These are phyloP conservation scores for Pseudococcus longispinus DNA, from an alignment of 2,888 invertebrate species.

Conservation along the genomic window DNA sequence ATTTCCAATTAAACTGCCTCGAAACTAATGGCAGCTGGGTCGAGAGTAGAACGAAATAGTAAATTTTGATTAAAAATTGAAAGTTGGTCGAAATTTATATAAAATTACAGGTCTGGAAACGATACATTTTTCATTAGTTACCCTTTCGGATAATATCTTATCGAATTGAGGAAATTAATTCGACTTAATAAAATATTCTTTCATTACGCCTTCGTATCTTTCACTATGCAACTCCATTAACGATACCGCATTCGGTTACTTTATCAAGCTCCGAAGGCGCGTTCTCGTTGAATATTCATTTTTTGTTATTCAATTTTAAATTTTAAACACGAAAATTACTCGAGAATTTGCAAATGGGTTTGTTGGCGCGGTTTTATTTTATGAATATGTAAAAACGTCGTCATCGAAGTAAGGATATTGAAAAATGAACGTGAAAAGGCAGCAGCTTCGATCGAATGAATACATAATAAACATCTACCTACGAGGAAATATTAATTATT, in stretches of 20 bases:
- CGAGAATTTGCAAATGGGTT: neutral
- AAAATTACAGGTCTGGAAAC: neutral
- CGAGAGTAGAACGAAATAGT: neutral
- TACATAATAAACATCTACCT: too few species aligned
- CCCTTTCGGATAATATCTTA: neutral
- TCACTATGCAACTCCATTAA: neutral
- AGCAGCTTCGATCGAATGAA: too few species aligned
- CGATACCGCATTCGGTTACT: neutral
- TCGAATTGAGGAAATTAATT: neutral
- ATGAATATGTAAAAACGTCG: slow-evolving; percentile 14
- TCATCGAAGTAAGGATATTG: neutral
- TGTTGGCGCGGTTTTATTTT: neutral
- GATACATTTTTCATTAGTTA: neutral
- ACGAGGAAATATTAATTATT: too few species aligned
- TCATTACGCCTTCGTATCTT: slow-evolving; percentile 21
- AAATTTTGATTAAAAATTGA: neutral
- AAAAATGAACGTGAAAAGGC: too few species aligned
- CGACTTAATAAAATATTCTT: neutral
- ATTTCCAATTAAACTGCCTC: neutral
- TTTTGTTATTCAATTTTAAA: slow-evolving; percentile 21
- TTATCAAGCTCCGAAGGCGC: neutral
- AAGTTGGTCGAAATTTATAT: neutral
- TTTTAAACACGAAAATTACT: slow-evolving; percentile 12
- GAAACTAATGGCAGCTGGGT: neutral
- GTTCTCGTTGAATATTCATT: slow-evolving; percentile 12